Percentiles rank a stretch among this genome's conserved stretches.
Conservation (phyloP, 2,888 invertebrate genomes). For the Hyppa rectilinea region DNA sequence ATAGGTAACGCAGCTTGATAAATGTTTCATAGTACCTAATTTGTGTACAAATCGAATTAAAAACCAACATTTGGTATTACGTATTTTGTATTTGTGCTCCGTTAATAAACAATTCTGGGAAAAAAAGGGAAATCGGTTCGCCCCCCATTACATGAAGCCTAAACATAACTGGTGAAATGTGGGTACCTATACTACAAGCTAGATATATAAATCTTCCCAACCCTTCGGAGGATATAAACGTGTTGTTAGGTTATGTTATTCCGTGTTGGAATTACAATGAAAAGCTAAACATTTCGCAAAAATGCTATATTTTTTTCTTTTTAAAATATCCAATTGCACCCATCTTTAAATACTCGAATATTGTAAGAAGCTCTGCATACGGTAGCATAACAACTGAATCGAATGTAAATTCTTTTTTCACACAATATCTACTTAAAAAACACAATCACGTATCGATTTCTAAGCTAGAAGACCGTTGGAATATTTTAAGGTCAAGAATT, state of each 20-base stretch:
- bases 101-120: too few species aligned
- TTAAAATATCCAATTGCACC: background rate
- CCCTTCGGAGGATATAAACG: background rate
- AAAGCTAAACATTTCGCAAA: background rate
- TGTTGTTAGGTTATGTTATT: background rate
- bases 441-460: slow-evolving; percentile 73
- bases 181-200: background rate
- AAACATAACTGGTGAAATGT: background rate
- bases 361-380: slow-evolving; percentile 1
- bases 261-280: background rate
- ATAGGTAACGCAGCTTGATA: background rate
- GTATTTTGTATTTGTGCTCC: background rate
- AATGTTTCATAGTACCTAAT: background rate
- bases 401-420: slow-evolving; percentile 11
- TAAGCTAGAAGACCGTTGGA: slow-evolving; percentile 78
- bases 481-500: slow-evolving; percentile 81
- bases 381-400: background rate
- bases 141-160: background rate
- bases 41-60: background rate
- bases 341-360: slow-evolving; percentile 2
- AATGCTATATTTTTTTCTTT: too few species aligned
- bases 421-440: slow-evolving; percentile 39
- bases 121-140: too few species aligned
- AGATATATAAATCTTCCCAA: background rate
- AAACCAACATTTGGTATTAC: background rate